A percentile compares a stretch with the other conserved stretches of the same genome.
Evolutionary conservation across 2,113 vertebrate species (phyloP).

Genomic region (Vulpes lagopus): DNA sequence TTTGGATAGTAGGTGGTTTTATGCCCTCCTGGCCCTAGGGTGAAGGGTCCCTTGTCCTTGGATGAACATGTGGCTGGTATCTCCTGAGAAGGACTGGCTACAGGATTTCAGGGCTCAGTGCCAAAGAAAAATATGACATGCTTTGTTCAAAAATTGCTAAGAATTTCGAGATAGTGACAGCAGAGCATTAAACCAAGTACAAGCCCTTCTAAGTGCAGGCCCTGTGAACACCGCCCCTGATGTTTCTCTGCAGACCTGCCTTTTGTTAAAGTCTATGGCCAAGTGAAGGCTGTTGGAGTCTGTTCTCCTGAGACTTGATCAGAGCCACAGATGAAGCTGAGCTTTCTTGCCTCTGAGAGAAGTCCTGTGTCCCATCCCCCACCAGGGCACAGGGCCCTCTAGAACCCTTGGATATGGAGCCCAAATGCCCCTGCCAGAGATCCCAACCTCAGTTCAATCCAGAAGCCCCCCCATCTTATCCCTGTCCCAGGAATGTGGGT

Average conservation of each 20-base stretch:
- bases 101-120: neutral
- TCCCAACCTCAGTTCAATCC: neutral
- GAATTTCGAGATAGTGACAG: neutral
- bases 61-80: neutral
- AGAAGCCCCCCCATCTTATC: neutral
- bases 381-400: neutral
- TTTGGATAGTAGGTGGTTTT: neutral
- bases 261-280: rapidly evolving
- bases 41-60: neutral
- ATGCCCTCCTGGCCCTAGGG: neutral
- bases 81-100: neutral
- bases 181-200: rapidly evolving
- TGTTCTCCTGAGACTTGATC: neutral
- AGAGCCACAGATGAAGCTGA: neutral
- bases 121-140: neutral
- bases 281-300: neutral
- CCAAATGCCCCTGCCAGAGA: neutral
- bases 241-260: too few species aligned
- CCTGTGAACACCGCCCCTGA: rapidly evolving
- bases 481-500: neutral
- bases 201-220: neutral
- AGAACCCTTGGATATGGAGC: neutral
- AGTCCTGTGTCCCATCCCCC: neutral
- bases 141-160: neutral
- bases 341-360: neutral